A percentile compares a stretch with the other conserved stretches of the same genome.
Conservation (phyloP, 1,140 invertebrate species). For the Oryctes rhinoceros region DNA sequence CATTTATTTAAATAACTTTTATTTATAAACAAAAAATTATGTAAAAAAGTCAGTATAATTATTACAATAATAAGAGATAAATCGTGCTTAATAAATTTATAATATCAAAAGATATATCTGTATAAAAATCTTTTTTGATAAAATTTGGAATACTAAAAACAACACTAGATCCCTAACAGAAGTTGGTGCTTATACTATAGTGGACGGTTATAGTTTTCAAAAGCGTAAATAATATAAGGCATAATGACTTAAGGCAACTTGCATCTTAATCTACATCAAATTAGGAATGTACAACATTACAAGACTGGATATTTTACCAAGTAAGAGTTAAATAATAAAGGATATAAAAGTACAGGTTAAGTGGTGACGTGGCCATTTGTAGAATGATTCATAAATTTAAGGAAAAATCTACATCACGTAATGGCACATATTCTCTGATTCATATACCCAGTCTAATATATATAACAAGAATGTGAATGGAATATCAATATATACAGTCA, state of each 20-base stretch:
- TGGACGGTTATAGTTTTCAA: not conserved
- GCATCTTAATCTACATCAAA: not conserved
- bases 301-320: not conserved
- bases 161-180: not conserved
- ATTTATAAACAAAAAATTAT: conserved; percentile 1
- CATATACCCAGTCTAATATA: not conserved
- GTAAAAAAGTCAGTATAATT: conserved; percentile 12
- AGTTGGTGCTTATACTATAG: not conserved
- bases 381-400: too few species aligned
- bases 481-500: conserved; percentile 7
- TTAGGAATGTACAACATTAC: conserved; percentile 4
- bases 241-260: not conserved
- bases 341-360: too few species aligned
- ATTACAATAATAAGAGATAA: not conserved
- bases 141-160: conserved; percentile 6
- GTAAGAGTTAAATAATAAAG: too few species aligned
- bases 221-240: not conserved
- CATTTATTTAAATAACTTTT: conserved; percentile 1
- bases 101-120: not conserved
- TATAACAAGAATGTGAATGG: not conserved
- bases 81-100: not conserved
- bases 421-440: not conserved
- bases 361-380: too few species aligned
- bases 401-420: not conserved
- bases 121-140: not conserved